Conservation (phyloP, 2,888 invertebrate species). For the Pristionchus exspectatus region DNA sequence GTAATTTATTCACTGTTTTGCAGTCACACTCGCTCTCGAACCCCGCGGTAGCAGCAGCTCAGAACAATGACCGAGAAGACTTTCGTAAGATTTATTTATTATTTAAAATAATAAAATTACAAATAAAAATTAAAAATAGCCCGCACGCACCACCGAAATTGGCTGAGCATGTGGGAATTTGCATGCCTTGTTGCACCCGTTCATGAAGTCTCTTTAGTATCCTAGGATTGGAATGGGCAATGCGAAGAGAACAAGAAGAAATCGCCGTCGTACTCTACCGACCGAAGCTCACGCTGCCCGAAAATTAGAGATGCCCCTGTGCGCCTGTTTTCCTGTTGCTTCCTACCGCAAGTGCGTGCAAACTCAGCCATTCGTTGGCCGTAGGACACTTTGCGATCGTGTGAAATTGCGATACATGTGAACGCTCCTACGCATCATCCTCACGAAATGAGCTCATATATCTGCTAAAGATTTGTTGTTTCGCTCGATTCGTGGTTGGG, state of each 20-base stretch:
- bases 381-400: too few species aligned
- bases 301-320: background rate
- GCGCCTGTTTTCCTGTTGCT: background rate
- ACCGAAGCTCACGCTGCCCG: too few species aligned
- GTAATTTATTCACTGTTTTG: conserved; percentile 40
- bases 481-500: too few species aligned
- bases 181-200: background rate
- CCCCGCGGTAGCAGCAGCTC: background rate
- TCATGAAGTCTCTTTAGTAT: background rate
- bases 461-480: too few species aligned
- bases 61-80: conserved; percentile 33
- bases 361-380: background rate
- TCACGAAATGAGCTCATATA: too few species aligned
- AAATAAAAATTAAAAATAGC: background rate
- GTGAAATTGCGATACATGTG: too few species aligned
- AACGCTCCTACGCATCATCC: too few species aligned
- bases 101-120: background rate
- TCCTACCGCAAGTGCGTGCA: background rate
- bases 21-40: background rate
- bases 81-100: conserved; percentile 27
- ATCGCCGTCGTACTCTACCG: too few species aligned
- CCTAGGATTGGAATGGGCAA: too few species aligned
- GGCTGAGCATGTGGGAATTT: background rate
- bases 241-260: too few species aligned
- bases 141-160: background rate